Conservation (phyloP, 2,888 invertebrate genomes). For the Disparrhopalites patrizii region DNA sequence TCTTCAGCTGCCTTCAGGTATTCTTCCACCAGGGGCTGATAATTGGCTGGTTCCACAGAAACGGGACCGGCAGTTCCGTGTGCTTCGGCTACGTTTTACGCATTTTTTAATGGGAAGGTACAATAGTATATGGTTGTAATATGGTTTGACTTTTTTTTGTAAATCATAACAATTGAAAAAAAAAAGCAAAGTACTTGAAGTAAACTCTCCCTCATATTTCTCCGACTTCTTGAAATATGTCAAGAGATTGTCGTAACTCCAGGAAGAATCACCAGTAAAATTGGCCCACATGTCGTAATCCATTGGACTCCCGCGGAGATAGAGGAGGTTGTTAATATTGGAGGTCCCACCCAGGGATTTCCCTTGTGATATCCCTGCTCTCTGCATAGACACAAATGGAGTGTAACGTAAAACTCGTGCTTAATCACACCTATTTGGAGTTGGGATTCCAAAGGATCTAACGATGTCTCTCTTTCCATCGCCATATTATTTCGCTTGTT, state of each 20-base stretch:
- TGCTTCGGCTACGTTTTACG: constrained; percentile 5
- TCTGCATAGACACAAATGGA: too few relatives aligned
- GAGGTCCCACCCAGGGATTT: constrained; percentile 16
- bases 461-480: too few relatives aligned
- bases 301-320: constrained; percentile 7
- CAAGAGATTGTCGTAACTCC: constrained; percentile 29
- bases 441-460: too few relatives aligned
- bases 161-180: background rate
- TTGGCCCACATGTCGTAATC: constrained; percentile 31
- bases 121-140: background rate
- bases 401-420: too few relatives aligned
- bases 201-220: constrained; percentile 27
- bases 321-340: constrained; percentile 1
- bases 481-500: too few relatives aligned
- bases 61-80: constrained; percentile 40
- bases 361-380: constrained; percentile 11
- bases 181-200: background rate
- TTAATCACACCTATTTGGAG: too few relatives aligned
- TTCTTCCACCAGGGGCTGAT: constrained; percentile 57
- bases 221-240: constrained; percentile 29
- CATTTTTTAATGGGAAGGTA: background rate
- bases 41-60: constrained; percentile 54
- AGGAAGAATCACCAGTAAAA: constrained; percentile 24
- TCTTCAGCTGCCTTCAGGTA: constrained; percentile 60
- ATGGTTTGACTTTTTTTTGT: background rate